Evolutionary conservation across 1,140 invertebrate species (phyloP).

Genomic region (Dendrolimus kikuchii): DNA sequence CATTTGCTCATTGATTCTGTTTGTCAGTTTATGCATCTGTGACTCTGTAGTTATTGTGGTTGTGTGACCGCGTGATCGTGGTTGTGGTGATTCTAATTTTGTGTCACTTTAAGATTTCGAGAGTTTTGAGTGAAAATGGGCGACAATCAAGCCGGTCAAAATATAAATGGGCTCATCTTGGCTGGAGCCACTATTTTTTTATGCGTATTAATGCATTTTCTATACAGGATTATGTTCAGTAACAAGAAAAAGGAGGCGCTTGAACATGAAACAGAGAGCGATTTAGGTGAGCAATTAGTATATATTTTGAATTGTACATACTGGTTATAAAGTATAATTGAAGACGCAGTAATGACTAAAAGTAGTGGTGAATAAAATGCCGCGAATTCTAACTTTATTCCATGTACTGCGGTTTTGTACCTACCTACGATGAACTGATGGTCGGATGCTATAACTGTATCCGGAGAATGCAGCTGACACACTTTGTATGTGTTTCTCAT

Average conservation of each 20-base stretch:
- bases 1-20: constrained; percentile 19
- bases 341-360: too few species aligned
- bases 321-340: too few species aligned
- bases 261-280: constrained; percentile 44
- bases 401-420: constrained; percentile 13
- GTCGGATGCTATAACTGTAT: constrained; percentile 21
- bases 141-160: constrained; percentile 44
- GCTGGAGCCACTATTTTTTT: constrained; percentile 36
- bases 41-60: constrained; percentile 21
- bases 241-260: constrained; percentile 44
- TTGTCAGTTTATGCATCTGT: constrained; percentile 16
- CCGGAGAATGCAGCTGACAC: constrained; percentile 21
- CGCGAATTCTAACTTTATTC: not conserved
- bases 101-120: constrained; percentile 18
- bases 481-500: constrained; percentile 11
- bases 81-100: constrained; percentile 25
- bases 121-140: constrained; percentile 59
- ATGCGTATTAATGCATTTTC: constrained; percentile 50
- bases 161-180: constrained; percentile 37
- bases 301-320: not conserved
- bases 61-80: constrained; percentile 51
- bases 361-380: too few species aligned
- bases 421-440: not conserved
- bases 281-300: constrained; percentile 38
- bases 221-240: constrained; percentile 51